Conservation (phyloP, 30 jellyfish, hydroid and myxozoan genomes). For the Turritopsis rubra region DNA sequence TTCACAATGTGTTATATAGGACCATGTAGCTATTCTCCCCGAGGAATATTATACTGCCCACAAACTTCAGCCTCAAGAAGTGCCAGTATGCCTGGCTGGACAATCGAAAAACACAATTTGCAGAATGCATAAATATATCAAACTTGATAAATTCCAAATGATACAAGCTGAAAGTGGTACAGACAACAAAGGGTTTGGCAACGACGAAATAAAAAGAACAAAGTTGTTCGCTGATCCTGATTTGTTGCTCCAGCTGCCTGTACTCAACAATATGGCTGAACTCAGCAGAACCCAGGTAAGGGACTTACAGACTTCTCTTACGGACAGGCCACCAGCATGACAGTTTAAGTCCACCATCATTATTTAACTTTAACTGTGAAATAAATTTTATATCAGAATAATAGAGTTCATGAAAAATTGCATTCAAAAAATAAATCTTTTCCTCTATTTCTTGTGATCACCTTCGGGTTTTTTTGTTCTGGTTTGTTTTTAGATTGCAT, state of each 20-base stretch:
- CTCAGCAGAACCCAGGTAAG: constrained; percentile 59
- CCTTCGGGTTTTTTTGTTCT: too few relatives aligned
- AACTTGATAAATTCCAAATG: constrained; percentile 1
- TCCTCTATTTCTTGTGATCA: too few relatives aligned
- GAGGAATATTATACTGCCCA: constrained; percentile 49
- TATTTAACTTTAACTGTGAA: too few relatives aligned
- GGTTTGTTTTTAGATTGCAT: constrained; percentile 46
- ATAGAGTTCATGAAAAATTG: too few relatives aligned
- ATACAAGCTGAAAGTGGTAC: constrained; percentile 37
- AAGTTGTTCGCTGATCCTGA: constrained; percentile 51
- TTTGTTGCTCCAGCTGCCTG: constrained; percentile 35
- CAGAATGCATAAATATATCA: constrained; percentile 34
- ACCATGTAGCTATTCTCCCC: constrained; percentile 60
- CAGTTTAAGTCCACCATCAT: too few relatives aligned
- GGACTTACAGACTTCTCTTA: too few relatives aligned
- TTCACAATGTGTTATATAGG: constrained; percentile 23
- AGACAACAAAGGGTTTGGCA: constrained; percentile 20
- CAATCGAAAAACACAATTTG: constrained; percentile 27
- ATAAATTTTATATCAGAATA: too few relatives aligned
- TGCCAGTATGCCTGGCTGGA: constrained; percentile 48
- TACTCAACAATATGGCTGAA: constrained; percentile 31
- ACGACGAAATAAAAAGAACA: constrained; percentile 15
- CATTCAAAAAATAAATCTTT: too few relatives aligned
- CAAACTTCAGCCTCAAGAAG: constrained; percentile 19
- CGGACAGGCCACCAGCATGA: too few relatives aligned